Base-by-base conservation (phyloP, 2,113 vertebrate species). In the Rhombomys opimus region DNA sequence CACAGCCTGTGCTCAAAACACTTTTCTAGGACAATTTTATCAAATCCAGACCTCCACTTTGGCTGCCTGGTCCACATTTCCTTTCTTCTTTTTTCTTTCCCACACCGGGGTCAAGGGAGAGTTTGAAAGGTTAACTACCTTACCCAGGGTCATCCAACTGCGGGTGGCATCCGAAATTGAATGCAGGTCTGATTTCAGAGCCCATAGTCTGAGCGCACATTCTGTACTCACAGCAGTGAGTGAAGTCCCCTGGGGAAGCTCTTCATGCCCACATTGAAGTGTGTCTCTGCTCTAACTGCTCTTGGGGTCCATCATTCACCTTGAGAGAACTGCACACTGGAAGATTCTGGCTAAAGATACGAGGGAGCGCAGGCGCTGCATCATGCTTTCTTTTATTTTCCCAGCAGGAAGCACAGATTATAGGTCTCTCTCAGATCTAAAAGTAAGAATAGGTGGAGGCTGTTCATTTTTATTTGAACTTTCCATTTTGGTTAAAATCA, bases 391-490 rank as follows among this genome's bases (percentile, higher is more conserved):
- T 95, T 97, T 97, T 90, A 95, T 94, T 90, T 89, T 82, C 93
- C 50, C 92, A 41, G 95, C 63, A 89, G 93, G 87, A 95, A 87
- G 52, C 84, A 76, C n/a, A 77, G 67, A 93, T 96, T 41, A 72
- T 92, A 96, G 50, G 41, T 94, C 57, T 96, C 50, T 90, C 80
- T 94, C 87, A 91, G 67, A 95, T 96, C 91, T 89, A 70, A 97
- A 95, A 94, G 95, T 87, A 91, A 96, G 78, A 95, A 89, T 75
- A n/a, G 89, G 63, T 94, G 38, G 67, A 94, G 87, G 80, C 82
- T 96, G 57, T 94, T 35, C 59, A 75, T 78, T 97, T 97, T 94
- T 93, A 95, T 97, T 97, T 96, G 85, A 94, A 87, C 91, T 89
- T 96, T 87, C 52, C 86, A 75, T 97, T 95, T 96, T 95, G 87